Evolutionary conservation across 2,888 invertebrate genomes (phyloP), one percentile per base, ranked within the genome.

Genomic region (Ennomos fuscantarius): DNA sequence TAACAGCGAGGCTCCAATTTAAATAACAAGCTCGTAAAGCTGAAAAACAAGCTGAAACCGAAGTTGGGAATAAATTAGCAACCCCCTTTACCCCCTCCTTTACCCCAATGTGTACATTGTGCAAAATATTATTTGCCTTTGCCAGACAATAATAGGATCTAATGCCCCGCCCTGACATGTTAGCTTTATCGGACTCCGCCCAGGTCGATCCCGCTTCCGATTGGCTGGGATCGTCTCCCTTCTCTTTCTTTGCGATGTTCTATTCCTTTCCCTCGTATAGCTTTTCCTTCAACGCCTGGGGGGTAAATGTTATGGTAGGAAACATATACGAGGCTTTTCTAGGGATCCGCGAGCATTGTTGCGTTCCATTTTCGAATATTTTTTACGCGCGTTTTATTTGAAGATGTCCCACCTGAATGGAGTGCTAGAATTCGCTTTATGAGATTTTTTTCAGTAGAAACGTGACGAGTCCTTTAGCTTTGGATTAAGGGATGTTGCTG

Each of bases 51-150:
- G 87, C 89, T 87, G 82, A 86, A 89, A 91, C 91, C 92, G 86
- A 91, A 90, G 91, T 92, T 91, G 90, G 85, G 89, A 90, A 91
- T 91, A 90, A 92, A 92, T 92, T 92, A 92, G 92, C 89, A 85
- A 79, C 78, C 81, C 84, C 82, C 79, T 79, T 79, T 66, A 74
- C 76, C 81, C 81, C 86, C 24, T 24, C 83, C 79, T 76, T 79
- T 81, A 83, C 75, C 82, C 89, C 93, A 93, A 93, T 94, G 94
- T 94, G 93, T 94, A 94, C 94, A 94, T 93, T 94, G 94, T 94
- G 93, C 93, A 93, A 93, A 94, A 94, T 94, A 94, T 94, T 94
- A 94, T 94, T 94, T 94, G 94, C 94, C 93, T 94, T 59, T 94
- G 93, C 94, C 93, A 93, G 92, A 92, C 90, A 90, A 91, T 92